Base-by-base conservation (phyloP, 1,140 invertebrate species). In the Drosophila seguyi region DNA sequence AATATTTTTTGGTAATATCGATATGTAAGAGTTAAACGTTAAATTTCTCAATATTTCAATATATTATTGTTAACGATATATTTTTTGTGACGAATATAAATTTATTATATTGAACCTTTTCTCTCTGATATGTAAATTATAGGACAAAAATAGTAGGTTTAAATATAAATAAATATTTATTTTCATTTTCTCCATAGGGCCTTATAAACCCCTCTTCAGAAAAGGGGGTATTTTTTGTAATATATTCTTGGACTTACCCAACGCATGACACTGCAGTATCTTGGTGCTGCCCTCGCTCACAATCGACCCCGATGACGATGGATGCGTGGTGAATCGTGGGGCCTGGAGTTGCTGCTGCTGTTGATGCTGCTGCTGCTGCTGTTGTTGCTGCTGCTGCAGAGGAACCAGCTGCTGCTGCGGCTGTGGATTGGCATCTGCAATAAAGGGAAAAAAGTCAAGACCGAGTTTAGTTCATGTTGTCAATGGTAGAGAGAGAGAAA, bases 201-300 rank as follows among this genome's bases (percentile, higher is more conserved):
- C 18, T n/a, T 3, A n/a, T 39, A 16, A 25, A 3, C 22, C 25
- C 16, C 20, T 18, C 16, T 36, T 14, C 1, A 6, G 2, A 13
- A 20, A 13, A 11, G 52, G 20, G 18, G 52, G 20, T 38, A 41
- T 18, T 18, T 18, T 36, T 22, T 18, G 16, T 20, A 38, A 42
- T n/a, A 39, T 25, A 34, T 45, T 76, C 34, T 62, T 60, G 16
- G 47, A 94, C 95, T 95, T 94, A 97, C 97, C 97, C 93, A 96
- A 94, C 20, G 97, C 97, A 93, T 97, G 96, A 93, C 97, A 98
- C 93, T 98, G 97, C 62, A 98, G 94, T 93, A 98, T 97, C 94
- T 98, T 98, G 14, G 96, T 97, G 72, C 96, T 95, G 90, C 96
- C 96, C 94, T 97, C 97, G 91, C 95, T 96, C 79, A 97, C 96